Evolutionary conservation across 2,113 vertebrate species (phyloP), one percentile per base, ranked within the genome.

Genomic region (Dendrocopos noguchii): DNA sequence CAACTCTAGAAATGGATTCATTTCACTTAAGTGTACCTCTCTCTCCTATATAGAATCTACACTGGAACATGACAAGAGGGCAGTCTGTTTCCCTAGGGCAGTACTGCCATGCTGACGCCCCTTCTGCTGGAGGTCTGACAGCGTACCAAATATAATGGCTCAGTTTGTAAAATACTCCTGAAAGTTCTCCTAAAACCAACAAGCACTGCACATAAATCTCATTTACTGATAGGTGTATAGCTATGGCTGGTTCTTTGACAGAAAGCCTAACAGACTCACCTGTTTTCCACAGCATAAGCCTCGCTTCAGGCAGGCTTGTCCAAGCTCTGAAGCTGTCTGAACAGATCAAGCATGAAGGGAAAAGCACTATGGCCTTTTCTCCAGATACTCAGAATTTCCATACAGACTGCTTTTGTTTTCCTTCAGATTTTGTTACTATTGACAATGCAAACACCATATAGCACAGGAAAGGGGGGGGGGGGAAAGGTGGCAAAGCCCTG

Each of bases 81-180:
- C 39, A 39, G 29, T 56, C 16, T 7, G 3, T 31, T 57, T 61
- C 50, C 31, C 28, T 60, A 12, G 22, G 1, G 4, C 18, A 55
- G 10, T 5, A 19, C 6, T 50, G n/a, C 31, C 1, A 0, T 39
- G 52, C 27, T 61, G 31, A 36, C 0, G 0, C 29, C 75, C 53
- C 18, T 56, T 71, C 59, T 52, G 39, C 57, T 56, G 33, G 19
- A 83, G 39, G 39, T 36, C 56, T 52, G 36, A 15, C 39, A 57
- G 34, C 29, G 9, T 4, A 68, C 53, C 42, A 34, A 67, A 34
- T 15, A 13, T n/a, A 24, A 10, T 3, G 4, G 9, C 34, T 28
- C 27, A 15, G 46, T 18, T 52, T 12, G 31, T 33, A 75, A 86
- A 83, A 75, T 11, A 44, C 24, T 83, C 65, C 17, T 15, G 7